These are phyloP conservation scores for Saguinus imperator DNA, from an alignment of 2,113 vertebrate species.

Conservation along the genomic window DNA sequence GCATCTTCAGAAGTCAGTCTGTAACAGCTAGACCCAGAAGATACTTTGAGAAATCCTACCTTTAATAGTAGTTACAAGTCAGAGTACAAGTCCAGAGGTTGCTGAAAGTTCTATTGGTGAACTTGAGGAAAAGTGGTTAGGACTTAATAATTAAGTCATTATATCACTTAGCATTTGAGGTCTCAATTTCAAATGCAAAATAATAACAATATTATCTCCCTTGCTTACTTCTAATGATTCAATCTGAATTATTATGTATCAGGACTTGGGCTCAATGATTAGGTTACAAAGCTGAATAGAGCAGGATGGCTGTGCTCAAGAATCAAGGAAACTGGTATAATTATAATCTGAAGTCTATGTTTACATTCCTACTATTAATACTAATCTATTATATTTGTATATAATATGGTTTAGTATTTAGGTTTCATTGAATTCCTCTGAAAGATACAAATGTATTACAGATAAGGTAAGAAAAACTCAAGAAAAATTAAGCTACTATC, in stretches of 20 bases:
- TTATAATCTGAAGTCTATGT: neutral
- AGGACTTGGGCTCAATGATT: neutral
- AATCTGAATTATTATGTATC: neutral
- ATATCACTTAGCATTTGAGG: neutral
- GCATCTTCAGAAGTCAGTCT: neutral
- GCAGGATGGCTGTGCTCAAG: neutral
- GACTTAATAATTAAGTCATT: neutral
- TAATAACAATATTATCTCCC: neutral
- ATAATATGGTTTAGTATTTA: neutral
- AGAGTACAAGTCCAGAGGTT: neutral
- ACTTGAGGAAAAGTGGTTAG: neutral
- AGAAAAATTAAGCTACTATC: neutral
- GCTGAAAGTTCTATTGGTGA: neutral
- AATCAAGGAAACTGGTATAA: neutral
- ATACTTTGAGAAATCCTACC: neutral
- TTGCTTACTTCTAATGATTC: neutral
- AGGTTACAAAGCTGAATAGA: neutral
- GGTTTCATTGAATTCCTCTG: neutral
- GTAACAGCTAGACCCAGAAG: neutral
- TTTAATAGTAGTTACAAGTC: neutral
- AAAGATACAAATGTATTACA: neutral
- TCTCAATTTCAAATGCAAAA: neutral
- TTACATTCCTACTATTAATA: neutral
- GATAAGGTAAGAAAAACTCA: neutral
- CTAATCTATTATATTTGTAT: neutral